These are phyloP conservation scores for Ips nitidus DNA, from an alignment of 1,140 invertebrate species.

Conservation along the genomic window DNA sequence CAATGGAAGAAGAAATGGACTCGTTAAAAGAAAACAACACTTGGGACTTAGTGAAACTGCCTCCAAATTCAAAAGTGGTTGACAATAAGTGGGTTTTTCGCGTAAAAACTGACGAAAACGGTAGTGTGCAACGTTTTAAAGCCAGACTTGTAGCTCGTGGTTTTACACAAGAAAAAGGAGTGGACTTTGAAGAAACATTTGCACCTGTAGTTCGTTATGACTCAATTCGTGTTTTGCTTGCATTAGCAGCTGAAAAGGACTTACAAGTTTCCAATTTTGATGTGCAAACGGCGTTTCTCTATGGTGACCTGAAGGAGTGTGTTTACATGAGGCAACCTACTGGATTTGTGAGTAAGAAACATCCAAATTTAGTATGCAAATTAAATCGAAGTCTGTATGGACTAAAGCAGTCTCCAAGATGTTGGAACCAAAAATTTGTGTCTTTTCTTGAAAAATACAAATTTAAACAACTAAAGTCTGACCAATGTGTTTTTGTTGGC, in stretches of 20 bases:
- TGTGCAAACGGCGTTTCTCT: slow-evolving; percentile 14
- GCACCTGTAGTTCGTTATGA: too few species aligned
- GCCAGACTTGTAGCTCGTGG: too few species aligned
- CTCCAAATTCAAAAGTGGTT: neutral
- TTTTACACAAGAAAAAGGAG: too few species aligned
- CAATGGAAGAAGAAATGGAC: neutral
- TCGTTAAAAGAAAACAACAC: neutral
- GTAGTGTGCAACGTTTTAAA: too few species aligned
- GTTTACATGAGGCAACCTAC: slow-evolving; percentile 45
- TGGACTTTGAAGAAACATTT: too few species aligned
- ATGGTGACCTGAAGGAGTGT: slow-evolving; percentile 12
- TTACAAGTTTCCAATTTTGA: too few species aligned
- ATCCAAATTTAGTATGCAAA: slow-evolving; percentile 27
- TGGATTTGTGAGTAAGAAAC: slow-evolving; percentile 43
- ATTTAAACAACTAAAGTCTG: slow-evolving; percentile 17
- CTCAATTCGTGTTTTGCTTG: too few species aligned
- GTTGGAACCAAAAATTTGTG: slow-evolving; percentile 48
- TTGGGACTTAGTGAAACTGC: neutral
- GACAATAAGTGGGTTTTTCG: neutral
- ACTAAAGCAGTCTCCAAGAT: slow-evolving; percentile 52
- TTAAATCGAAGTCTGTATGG: slow-evolving; percentile 54
- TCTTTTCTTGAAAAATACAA: slow-evolving; percentile 21
- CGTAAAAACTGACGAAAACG: slow-evolving; percentile 4
- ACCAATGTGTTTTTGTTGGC: slow-evolving; percentile 9
- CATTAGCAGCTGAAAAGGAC: too few species aligned